Conservation (phyloP, 2,888 invertebrate species). For the Cantharis rufa region DNA sequence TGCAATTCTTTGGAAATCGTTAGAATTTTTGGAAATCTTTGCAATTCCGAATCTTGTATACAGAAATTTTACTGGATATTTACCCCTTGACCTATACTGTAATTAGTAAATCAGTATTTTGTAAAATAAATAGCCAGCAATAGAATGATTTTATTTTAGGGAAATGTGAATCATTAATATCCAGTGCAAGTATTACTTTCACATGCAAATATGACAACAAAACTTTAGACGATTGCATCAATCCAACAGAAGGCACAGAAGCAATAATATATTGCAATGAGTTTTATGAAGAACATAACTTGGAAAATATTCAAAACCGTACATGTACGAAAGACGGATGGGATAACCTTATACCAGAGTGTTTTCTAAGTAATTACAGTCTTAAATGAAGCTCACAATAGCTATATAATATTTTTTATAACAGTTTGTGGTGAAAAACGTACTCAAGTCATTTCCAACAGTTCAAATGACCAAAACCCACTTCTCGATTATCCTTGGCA, state of each 20-base stretch:
- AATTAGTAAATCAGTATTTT: no score
- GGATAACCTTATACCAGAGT: background rate
- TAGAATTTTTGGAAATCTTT: no score
- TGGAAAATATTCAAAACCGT: background rate
- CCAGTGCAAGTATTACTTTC: background rate
- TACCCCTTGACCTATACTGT: no score
- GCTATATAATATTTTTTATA: background rate
- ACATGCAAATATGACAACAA: background rate
- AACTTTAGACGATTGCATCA: background rate
- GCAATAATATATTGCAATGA: background rate
- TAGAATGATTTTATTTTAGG: no score
- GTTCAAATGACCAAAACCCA: background rate
- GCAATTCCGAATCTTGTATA: no score
- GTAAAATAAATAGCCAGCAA: no score
- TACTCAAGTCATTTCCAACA: background rate
- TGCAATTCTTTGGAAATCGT: no score
- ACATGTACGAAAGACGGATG: background rate
- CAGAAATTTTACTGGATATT: no score
- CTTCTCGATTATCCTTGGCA: background rate
- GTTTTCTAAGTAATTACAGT: background rate
- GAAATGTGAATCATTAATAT: no score
- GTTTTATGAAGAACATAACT: background rate
- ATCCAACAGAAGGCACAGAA: background rate
- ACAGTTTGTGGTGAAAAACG: background rate
- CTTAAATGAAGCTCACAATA: background rate